Evolutionary conservation across 2,888 invertebrate genomes (phyloP).

Genomic region (Synanthedon vespiformis): DNA sequence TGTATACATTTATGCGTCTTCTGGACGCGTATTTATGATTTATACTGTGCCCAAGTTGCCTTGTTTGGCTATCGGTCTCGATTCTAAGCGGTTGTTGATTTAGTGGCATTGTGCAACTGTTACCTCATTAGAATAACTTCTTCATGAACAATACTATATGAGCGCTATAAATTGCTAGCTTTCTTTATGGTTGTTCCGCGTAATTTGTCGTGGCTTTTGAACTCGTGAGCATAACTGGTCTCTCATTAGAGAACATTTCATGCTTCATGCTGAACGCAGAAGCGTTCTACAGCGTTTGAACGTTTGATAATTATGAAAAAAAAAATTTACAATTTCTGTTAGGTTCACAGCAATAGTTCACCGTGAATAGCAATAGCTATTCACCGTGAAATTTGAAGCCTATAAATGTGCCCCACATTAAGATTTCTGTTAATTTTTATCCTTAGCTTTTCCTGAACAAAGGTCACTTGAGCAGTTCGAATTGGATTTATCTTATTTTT

Average conservation of each 20-base stretch:
- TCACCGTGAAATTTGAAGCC: too few species aligned
- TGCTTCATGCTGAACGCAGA: not conserved
- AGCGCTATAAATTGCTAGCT: not conserved
- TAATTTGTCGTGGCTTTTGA: not conserved
- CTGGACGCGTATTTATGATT: conserved; percentile 37
- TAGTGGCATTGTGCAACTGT: conserved; percentile 29
- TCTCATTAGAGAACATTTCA: not conserved
- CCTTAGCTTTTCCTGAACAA: too few species aligned
- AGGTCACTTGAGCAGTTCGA: too few species aligned
- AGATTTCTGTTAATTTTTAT: too few species aligned
- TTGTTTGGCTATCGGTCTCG: conserved; percentile 38
- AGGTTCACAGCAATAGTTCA: too few species aligned
- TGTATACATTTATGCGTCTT: conserved; percentile 35
- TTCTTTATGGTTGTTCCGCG: not conserved
- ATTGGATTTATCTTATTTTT: too few species aligned
- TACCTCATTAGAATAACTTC: conserved; percentile 10
- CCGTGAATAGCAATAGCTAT: too few species aligned
- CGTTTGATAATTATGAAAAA: too few species aligned
- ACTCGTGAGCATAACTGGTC: not conserved
- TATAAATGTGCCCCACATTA: too few species aligned
- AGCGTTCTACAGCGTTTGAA: not conserved
- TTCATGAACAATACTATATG: conserved; percentile 1
- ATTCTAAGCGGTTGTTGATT: conserved; percentile 38
- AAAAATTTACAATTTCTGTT: too few species aligned
- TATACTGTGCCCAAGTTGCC: conserved; percentile 32